phyloP scores from a whole-genome alignment of 2,797 vertebrate genomes.

The Enteromius argenteus region DNA sequence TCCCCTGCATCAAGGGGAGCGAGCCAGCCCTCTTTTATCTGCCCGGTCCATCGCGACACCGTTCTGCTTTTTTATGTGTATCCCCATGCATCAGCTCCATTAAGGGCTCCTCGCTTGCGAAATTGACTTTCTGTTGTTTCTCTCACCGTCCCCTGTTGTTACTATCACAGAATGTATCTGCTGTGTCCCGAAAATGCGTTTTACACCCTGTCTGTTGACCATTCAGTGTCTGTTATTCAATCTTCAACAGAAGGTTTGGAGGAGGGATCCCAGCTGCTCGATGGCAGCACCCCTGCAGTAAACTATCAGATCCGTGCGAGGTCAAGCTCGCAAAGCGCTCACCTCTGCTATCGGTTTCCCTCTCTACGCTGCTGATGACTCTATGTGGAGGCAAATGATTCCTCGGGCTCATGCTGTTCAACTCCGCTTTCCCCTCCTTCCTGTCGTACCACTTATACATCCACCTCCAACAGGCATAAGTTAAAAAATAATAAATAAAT shows the following conservation, averaged over 20 bases:
- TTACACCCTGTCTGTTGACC: slow-evolving; percentile 45
- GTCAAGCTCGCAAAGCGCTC: slow-evolving; percentile 48
- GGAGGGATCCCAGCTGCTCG: slow-evolving; percentile 41
- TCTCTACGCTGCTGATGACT: slow-evolving; percentile 38
- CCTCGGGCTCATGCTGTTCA: slow-evolving; percentile 42
- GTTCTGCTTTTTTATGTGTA: slow-evolving; percentile 39
- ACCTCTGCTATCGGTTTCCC: slow-evolving; percentile 33
- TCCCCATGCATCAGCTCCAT: slow-evolving; percentile 47
- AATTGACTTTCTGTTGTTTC: slow-evolving; percentile 55
- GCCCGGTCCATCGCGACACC: background rate
- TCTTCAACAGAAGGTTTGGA: slow-evolving; percentile 46
- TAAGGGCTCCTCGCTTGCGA: slow-evolving; percentile 28
- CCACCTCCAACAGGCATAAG: slow-evolving; percentile 15
- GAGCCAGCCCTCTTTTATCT: slow-evolving; percentile 33
- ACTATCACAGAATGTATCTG: slow-evolving; percentile 48
- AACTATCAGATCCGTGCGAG: slow-evolving; percentile 59
- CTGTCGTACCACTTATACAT: slow-evolving; percentile 7
- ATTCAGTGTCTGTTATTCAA: slow-evolving; percentile 56
- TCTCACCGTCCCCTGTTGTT: slow-evolving; percentile 53
- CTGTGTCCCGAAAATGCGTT: slow-evolving; percentile 40
- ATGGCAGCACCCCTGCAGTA: slow-evolving; percentile 52
- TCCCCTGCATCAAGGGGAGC: slow-evolving; percentile 17
- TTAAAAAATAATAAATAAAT: slow-evolving; percentile 20
- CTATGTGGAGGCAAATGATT: slow-evolving; percentile 49
- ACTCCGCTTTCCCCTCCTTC: background rate